phyloP scores from a whole-genome alignment of 2,888 invertebrate species.

The Mylabris sibirica region DNA sequence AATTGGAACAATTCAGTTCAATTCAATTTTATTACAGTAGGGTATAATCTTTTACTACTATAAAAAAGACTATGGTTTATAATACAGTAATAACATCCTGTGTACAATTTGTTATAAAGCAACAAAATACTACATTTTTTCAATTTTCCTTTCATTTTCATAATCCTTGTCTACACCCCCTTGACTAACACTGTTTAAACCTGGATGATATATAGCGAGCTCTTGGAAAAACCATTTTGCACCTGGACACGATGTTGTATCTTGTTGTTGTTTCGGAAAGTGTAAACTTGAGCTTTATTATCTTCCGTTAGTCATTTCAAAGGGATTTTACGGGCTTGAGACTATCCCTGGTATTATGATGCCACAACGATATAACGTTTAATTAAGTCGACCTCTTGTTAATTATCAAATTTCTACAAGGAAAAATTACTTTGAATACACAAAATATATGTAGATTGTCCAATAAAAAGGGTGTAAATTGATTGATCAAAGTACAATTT shows the following conservation, averaged over 20 bases:
- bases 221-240: conserved; percentile 13
- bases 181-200: conserved; percentile 27
- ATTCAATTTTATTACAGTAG: conserved; percentile 5
- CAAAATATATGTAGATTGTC: not conserved
- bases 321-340: not conserved
- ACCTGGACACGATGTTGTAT: conserved; percentile 6
- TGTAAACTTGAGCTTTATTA: conserved; percentile 14
- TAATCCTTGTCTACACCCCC: conserved; percentile 27
- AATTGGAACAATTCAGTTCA: conserved; percentile 24
- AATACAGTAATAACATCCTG: conserved; percentile 12
- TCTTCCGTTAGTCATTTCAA: conserved; percentile 10
- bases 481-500: not conserved
- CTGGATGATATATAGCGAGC: conserved; percentile 13
- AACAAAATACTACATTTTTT: conserved; percentile 2
- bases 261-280: conserved; percentile 3
- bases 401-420: not conserved
- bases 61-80: not conserved
- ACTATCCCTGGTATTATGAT: not conserved
- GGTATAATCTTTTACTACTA: not conserved
- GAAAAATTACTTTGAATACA: not conserved
- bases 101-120: not conserved
- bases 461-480: not conserved
- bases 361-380: not conserved
- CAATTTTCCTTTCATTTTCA: conserved; percentile 34
- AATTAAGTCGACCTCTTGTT: not conserved